These are phyloP conservation scores for Corydoras sp. DNA, from an alignment of 2,113 vertebrate species.

Conservation along the genomic window DNA sequence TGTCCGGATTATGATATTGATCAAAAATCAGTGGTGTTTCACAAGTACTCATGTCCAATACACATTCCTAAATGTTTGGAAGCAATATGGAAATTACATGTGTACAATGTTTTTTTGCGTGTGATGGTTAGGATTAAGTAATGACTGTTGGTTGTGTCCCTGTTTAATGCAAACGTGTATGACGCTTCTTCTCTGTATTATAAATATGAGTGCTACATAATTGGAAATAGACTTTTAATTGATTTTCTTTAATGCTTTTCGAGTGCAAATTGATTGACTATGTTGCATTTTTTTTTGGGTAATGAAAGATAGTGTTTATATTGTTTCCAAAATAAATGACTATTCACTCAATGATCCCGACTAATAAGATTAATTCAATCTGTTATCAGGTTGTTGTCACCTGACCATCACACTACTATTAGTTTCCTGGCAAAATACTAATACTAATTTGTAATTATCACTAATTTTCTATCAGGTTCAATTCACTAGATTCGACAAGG, in stretches of 20 bases:
- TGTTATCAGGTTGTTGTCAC: too few species aligned
- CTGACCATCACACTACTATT: too few species aligned
- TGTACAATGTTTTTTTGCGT: slow-evolving; percentile 59
- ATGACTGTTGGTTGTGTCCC: slow-evolving; percentile 66
- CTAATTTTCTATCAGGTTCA: too few species aligned
- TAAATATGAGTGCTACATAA: slow-evolving; percentile 70
- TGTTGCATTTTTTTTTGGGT: slow-evolving; percentile 41
- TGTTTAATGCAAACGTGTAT: slow-evolving; percentile 68
- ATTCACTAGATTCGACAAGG: too few species aligned
- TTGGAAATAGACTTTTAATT: slow-evolving; percentile 68
- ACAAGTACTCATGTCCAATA: slow-evolving; percentile 65
- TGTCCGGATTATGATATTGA: slow-evolving; percentile 16
- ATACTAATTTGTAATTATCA: too few species aligned
- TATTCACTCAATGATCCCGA: slow-evolving; percentile 1
- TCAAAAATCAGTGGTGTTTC: not conserved
- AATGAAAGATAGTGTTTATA: slow-evolving; percentile 60
- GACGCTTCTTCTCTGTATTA: slow-evolving; percentile 72
- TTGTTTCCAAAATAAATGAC: slow-evolving; percentile 44
- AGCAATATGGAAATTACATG: slow-evolving; percentile 73
- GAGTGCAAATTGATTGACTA: slow-evolving; percentile 70
- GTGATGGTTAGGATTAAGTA: slow-evolving; percentile 64
- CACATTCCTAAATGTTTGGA: slow-evolving; percentile 76
- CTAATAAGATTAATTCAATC: too few species aligned
- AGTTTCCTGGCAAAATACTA: too few species aligned
- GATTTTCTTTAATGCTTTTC: slow-evolving; percentile 59